phyloP scores from a whole-genome alignment of 2,888 invertebrate genomes.

The Harpagoxenus sublaevis region DNA sequence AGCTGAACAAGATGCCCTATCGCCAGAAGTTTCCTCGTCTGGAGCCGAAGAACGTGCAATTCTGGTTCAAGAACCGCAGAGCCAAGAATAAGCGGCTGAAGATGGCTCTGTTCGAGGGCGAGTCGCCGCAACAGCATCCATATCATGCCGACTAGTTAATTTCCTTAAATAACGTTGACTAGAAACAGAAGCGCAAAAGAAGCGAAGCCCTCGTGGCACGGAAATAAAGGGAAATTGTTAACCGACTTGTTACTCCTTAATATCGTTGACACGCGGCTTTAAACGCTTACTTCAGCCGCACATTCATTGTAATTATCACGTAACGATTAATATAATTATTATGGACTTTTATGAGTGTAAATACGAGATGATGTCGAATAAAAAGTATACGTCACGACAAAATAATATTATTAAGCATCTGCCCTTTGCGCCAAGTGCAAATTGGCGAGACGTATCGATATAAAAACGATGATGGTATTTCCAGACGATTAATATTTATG shows the following conservation, averaged over 20 bases:
- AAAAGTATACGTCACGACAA: constrained; percentile 81
- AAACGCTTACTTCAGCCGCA: constrained; percentile 58
- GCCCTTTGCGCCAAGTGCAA: neutral
- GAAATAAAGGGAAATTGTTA: constrained; percentile 64
- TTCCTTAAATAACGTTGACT: constrained; percentile 60
- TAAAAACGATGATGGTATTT: neutral
- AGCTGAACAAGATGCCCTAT: constrained; percentile 98
- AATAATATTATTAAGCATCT: neutral
- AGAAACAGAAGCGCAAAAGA: constrained; percentile 56
- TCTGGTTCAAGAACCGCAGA: constrained; percentile 99
- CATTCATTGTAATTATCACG: constrained; percentile 84
- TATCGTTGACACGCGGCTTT: constrained; percentile 71
- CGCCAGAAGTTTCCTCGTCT: constrained; percentile 99
- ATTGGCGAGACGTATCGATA: neutral
- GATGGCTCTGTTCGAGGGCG: constrained; percentile 94
- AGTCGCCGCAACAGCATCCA: constrained; percentile 88
- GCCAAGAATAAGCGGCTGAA: constrained; percentile 99
- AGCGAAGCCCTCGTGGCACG: neutral
- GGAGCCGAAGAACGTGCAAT: constrained; percentile 99
- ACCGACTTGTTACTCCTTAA: constrained; percentile 76
- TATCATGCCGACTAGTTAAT: constrained; percentile 84
- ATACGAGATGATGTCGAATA: constrained; percentile 84
- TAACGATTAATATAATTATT: constrained; percentile 82
- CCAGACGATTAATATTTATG: constrained; percentile 1
- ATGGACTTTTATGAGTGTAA: constrained; percentile 81